A percentile compares a stretch with the other conserved stretches of the same genome.
Conservation (phyloP, 2,797 vertebrate species). For the Crossoptilon crossoptilon region DNA sequence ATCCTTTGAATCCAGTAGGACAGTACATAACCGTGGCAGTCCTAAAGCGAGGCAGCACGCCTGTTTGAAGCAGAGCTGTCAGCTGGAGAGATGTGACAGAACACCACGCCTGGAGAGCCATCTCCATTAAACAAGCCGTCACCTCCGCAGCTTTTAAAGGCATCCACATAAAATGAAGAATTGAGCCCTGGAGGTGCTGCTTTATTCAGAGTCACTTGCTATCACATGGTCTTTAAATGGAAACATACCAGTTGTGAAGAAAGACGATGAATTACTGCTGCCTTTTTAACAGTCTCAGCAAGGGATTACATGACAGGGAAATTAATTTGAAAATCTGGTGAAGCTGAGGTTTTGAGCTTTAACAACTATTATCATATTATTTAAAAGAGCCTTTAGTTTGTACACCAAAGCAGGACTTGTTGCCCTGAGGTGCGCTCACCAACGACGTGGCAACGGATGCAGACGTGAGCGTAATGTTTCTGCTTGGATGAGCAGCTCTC, state of each 20-base stretch:
- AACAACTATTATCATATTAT: background rate
- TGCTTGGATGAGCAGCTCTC: accelerated
- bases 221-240: background rate
- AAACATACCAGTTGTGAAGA: background rate
- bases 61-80: constrained; percentile 22
- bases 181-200: background rate
- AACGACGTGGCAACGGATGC: background rate
- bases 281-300: background rate
- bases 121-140: background rate
- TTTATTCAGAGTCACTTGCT: background rate
- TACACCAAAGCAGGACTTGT: background rate
- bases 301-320: background rate
- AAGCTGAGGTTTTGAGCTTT: background rate
- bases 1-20: background rate
- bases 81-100: constrained; percentile 11
- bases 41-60: constrained; percentile 6
- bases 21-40: background rate
- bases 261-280: background rate
- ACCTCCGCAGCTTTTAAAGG: background rate
- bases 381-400: background rate
- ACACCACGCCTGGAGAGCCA: constrained; percentile 12
- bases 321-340: background rate
- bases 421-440: background rate
- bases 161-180: background rate
- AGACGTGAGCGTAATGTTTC: accelerated